These are phyloP conservation scores for Saccostrea glomerata DNA, from an alignment of 1,140 invertebrate genomes.

Conservation along the genomic window DNA sequence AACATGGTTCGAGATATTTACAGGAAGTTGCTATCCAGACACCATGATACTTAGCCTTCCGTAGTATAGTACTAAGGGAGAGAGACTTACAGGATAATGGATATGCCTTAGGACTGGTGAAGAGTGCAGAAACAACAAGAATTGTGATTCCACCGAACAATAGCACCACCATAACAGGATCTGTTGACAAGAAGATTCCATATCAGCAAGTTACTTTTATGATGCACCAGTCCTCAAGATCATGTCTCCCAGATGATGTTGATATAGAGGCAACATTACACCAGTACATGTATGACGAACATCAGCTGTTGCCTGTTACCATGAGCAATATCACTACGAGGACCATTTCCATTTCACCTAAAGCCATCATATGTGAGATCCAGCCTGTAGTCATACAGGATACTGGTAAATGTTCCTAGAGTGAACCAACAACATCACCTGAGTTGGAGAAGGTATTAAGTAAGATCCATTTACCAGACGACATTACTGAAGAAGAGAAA, in stretches of 20 bases:
- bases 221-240: background rate
- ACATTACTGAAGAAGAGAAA: background rate
- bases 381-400: no score
- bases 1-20: conserved; percentile 45
- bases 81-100: conserved; percentile 18
- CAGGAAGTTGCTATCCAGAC: conserved; percentile 35
- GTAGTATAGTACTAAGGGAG: conserved; percentile 39
- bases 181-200: conserved; percentile 5
- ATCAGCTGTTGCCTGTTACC: background rate
- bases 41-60: conserved; percentile 45
- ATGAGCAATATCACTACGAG: conserved; percentile 36
- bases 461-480: background rate
- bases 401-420: background rate
- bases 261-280: background rate
- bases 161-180: conserved; percentile 30
- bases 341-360: conserved; percentile 24
- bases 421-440: background rate
- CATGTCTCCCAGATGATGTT: background rate
- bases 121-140: background rate
- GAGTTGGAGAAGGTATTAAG: background rate
- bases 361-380: background rate
- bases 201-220: conserved; percentile 30
- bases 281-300: background rate
- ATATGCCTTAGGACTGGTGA: background rate
- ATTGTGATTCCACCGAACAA: conserved; percentile 36